phyloP scores from a whole-genome alignment of 2,888 invertebrate genomes.

The Heliconius ethilla region DNA sequence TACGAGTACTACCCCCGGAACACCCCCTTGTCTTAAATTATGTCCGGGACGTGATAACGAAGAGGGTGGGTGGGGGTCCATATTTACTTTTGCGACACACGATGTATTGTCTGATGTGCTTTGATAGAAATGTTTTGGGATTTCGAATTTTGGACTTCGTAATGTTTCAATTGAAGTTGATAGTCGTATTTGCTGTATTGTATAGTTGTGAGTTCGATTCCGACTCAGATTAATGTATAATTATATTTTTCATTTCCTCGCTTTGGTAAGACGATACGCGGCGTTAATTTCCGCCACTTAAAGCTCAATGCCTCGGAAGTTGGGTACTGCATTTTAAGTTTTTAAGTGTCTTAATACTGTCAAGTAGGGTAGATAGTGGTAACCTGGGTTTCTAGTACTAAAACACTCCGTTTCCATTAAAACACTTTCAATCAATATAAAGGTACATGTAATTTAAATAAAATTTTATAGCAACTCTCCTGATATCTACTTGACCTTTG shows the following conservation, averaged over 20 bases:
- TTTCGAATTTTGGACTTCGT: constrained; percentile 30
- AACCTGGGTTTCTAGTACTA: no score
- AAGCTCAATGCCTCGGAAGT: no score
- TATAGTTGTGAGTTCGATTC: no score
- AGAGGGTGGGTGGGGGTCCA: constrained; percentile 41
- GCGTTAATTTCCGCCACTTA: no score
- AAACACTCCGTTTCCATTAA: no score
- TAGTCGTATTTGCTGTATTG: neutral
- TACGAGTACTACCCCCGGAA: constrained; percentile 48
- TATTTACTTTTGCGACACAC: constrained; percentile 64
- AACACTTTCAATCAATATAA: no score
- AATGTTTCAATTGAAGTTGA: constrained; percentile 15
- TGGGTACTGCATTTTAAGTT: no score
- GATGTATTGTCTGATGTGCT: constrained; percentile 54
- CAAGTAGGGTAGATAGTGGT: no score
- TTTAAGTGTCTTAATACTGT: no score
- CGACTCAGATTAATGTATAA: neutral
- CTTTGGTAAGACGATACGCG: no score
- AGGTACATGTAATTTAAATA: neutral
- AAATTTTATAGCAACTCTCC: neutral
- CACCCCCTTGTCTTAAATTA: constrained; percentile 68
- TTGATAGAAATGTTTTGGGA: constrained; percentile 37
- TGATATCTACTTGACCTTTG: constrained; percentile 1
- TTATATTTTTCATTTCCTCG: neutral
- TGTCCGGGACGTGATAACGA: constrained; percentile 79